These are phyloP conservation scores for Gallinago jamesoni DNA, from an alignment of 2,113 vertebrate genomes.

Conservation along the genomic window DNA sequence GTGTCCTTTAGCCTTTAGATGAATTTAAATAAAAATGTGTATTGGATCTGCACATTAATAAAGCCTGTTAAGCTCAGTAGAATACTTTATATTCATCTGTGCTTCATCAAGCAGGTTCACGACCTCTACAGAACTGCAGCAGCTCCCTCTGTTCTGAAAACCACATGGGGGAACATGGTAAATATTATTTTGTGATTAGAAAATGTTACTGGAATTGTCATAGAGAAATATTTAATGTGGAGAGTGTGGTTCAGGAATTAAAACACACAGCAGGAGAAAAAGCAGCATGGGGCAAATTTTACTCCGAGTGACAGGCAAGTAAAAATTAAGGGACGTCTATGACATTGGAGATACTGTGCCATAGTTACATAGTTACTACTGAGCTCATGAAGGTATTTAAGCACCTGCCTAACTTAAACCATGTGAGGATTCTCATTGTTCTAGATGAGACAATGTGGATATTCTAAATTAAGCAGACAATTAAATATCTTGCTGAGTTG, in stretches of 20 bases:
- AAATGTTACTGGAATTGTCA: constrained; percentile 77
- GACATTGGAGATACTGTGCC: neutral
- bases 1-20: constrained; percentile 72
- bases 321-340: constrained; percentile 19
- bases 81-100: constrained; percentile 78
- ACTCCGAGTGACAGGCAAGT: constrained; percentile 23
- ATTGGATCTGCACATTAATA: constrained; percentile 74
- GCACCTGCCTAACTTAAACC: constrained; percentile 49
- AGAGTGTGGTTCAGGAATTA: constrained; percentile 62
- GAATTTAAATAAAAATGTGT: constrained; percentile 77
- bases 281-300: constrained; percentile 34
- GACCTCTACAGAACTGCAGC: constrained; percentile 72
- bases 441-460: neutral
- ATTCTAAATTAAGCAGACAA: neutral
- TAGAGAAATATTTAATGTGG: constrained; percentile 61
- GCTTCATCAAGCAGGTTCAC: constrained; percentile 76
- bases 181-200: constrained; percentile 80
- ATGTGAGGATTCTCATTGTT: neutral
- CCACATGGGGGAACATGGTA: constrained; percentile 59
- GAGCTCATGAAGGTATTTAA: neutral
- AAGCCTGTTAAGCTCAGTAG: constrained; percentile 71
- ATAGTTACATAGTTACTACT: neutral
- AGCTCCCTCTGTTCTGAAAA: constrained; percentile 72
- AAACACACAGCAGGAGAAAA: constrained; percentile 49
- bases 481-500: neutral